Percentiles rank a stretch among this genome's conserved stretches.
phyloP scores from a whole-genome alignment of 2,888 invertebrate species.

The Leptinotarsa peninsularis region DNA sequence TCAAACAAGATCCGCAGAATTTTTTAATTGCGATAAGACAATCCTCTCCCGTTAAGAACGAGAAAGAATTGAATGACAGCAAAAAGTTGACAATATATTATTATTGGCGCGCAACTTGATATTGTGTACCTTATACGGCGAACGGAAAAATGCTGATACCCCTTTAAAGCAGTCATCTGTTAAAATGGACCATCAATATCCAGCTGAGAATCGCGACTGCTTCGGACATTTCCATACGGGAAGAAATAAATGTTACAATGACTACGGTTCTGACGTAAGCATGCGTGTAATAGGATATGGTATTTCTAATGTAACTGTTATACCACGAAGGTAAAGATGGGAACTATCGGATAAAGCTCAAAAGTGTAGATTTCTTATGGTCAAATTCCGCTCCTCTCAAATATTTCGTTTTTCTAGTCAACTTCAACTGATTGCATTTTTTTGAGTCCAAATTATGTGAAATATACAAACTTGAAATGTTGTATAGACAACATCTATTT shows the following conservation, averaged over 20 bases:
- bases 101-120: slow-evolving; percentile 24
- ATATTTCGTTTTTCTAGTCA: background rate
- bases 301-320: slow-evolving; percentile 8
- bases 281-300: slow-evolving; percentile 16
- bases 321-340: background rate
- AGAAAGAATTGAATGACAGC: background rate
- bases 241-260: slow-evolving; percentile 24
- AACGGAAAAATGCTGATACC: slow-evolving; percentile 25
- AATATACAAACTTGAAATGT: too few species aligned
- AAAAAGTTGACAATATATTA: slow-evolving; percentile 21
- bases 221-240: slow-evolving; percentile 35
- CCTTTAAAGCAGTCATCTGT: slow-evolving; percentile 29
- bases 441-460: too few species aligned
- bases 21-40: slow-evolving; percentile 3
- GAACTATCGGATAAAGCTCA: background rate
- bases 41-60: background rate
- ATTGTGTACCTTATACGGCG: slow-evolving; percentile 28
- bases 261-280: slow-evolving; percentile 3
- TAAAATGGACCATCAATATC: slow-evolving; percentile 31
- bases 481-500: too few species aligned
- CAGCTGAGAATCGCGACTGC: slow-evolving; percentile 18
- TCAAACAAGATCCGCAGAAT: slow-evolving; percentile 9
- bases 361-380: background rate
- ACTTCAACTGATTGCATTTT: too few species aligned
- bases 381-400: background rate